Percentiles rank a stretch among this genome's conserved stretches.
phyloP scores from a whole-genome alignment of 2,797 vertebrate species.

The Acanthis flammea region DNA sequence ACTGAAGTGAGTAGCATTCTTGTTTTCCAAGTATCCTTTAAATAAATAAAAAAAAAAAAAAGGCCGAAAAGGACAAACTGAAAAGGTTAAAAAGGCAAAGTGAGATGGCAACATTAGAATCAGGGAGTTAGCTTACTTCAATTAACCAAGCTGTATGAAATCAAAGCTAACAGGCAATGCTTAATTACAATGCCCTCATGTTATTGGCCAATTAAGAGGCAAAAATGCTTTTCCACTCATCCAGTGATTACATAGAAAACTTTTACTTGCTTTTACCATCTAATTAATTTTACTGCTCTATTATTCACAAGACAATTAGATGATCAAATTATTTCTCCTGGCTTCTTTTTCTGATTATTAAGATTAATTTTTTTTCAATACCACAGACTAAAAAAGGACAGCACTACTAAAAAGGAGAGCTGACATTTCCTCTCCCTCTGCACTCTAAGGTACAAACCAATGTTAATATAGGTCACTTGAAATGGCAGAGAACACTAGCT shows the following conservation, averaged over 20 bases:
- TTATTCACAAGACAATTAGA: neutral
- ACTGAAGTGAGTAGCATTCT: neutral
- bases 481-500: neutral
- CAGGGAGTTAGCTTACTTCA: neutral
- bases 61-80: neutral
- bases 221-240: neutral
- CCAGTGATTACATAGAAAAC: neutral
- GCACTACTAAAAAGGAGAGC: neutral
- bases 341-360: neutral
- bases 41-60: neutral
- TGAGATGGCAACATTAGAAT: neutral
- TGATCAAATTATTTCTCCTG: neutral
- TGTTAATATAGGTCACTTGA: neutral
- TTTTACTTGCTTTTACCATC: neutral
- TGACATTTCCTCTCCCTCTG: neutral
- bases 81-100: neutral
- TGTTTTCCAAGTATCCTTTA: neutral
- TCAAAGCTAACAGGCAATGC: neutral
- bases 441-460: neutral
- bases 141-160: neutral
- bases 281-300: neutral
- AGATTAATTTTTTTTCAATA: neutral
- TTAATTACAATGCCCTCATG: neutral
- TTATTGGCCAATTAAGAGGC: neutral
- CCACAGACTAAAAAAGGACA: neutral